Base-by-base conservation (phyloP, 2,113 vertebrate species). In the Erythrocercus mccallii region DNA sequence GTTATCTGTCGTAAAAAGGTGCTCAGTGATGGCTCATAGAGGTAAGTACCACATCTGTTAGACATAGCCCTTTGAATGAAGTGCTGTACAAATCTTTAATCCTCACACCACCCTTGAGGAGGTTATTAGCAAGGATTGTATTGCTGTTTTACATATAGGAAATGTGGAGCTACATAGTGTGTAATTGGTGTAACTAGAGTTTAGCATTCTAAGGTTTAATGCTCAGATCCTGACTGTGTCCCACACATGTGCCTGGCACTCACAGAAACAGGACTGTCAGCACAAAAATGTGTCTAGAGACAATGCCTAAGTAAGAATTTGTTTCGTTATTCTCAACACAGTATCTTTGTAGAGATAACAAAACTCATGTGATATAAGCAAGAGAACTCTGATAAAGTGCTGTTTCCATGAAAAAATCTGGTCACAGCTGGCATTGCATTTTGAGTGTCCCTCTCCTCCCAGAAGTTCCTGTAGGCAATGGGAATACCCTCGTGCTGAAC, bases 381-480 rank as follows among this genome's bases (percentile, higher is more conserved):
- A 15, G 17, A 47, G 33, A 73, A 48, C 71, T 90, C 61, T 73
- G 48, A 30, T 56, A 6, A 88, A 87, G 16, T 61, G 7, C 38
- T 42, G 21, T 31, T 13, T 82, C 28, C 10, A 3, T 54, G 35
- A 80, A 86, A 66, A 82, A 88, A 61, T 66, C 25, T 66, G 30
- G 10, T 79, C 50, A 42, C 20, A 65, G 20, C 15, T 94, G 42
- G 21, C 18, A 11, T 35, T 50, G 38, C 19, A 27, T 90, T 95
- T 87, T 54, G 31, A 60, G n/a, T 23, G 21, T 95, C 58, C 71
- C 54, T 94, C 58, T 70, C 81, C 54, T 88, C 24, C 21, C 68
- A 73, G 47, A 70, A 82, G 54, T 88, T 90, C 54, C 66, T 61
- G 10, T 0, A 47, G 71, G 27, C 74, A 47, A 0, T 17, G 7